A percentile compares a stretch with the other conserved stretches of the same genome.
phyloP scores from a whole-genome alignment of 2,113 vertebrate species.

The Lasiurus borealis region DNA sequence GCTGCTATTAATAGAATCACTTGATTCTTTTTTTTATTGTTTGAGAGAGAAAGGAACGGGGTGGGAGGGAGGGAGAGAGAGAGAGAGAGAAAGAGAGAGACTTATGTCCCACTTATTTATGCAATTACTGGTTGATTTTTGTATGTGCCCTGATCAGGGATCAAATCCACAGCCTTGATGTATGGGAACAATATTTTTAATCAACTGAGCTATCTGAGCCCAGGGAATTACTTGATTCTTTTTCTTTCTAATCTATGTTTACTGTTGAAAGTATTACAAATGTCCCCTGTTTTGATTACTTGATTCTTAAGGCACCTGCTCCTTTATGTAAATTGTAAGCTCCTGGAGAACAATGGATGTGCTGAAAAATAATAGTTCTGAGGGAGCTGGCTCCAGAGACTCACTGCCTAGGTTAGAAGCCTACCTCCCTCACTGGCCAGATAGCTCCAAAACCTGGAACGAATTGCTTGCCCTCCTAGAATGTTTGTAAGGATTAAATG shows the following conservation, averaged over 20 bases:
- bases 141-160: neutral
- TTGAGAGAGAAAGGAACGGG: neutral
- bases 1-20: neutral
- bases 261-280: no score
- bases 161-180: neutral
- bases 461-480: neutral
- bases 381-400: neutral
- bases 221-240: neutral
- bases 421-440: neutral
- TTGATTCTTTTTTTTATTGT: neutral
- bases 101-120: neutral
- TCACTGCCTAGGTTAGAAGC: neutral
- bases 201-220: no score
- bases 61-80: no score
- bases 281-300: neutral
- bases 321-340: neutral
- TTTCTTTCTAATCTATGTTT: no score
- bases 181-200: neutral
- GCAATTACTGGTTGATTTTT: neutral
- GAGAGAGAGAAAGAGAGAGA: neutral
- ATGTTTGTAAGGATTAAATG: neutral
- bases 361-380: neutral
- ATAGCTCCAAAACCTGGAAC: neutral
- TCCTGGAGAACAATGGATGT: neutral
- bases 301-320: neutral